These are phyloP conservation scores for Hirtodrosophila alboralis DNA, from an alignment of 2,888 invertebrate species.

Conservation along the genomic window DNA sequence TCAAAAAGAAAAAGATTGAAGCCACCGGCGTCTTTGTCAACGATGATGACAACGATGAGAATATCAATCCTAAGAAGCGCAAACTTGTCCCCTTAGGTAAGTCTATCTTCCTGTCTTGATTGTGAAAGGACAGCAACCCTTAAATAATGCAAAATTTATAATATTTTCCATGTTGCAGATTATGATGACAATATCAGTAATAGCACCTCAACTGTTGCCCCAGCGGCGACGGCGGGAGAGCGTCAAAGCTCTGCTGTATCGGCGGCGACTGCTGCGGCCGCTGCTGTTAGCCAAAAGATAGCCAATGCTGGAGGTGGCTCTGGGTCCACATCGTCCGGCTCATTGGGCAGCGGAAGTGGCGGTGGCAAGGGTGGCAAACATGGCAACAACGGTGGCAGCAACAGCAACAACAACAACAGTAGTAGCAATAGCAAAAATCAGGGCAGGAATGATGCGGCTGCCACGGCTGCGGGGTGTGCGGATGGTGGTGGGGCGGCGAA, in stretches of 20 bases:
- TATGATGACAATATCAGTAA: constrained; percentile 81
- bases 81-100: constrained; percentile 91
- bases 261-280: constrained; percentile 70
- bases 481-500: constrained; percentile 61
- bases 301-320: constrained; percentile 40
- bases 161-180: constrained; percentile 60
- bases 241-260: constrained; percentile 71
- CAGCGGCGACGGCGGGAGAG: constrained; percentile 47
- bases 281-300: constrained; percentile 73
- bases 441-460: constrained; percentile 75
- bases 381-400: constrained; percentile 21
- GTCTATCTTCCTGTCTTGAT: constrained; percentile 2
- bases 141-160: neutral
- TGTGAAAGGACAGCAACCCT: too few relatives aligned
- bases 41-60: constrained; percentile 89
- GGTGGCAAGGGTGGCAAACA: constrained; percentile 38
- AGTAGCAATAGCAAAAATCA: constrained; percentile 52
- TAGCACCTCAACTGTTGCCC: constrained; percentile 33
- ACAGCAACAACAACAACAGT: constrained; percentile 6
- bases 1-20: constrained; percentile 88
- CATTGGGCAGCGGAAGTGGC: constrained; percentile 11
- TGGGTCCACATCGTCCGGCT: constrained; percentile 38
- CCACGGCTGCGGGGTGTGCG: constrained; percentile 57
- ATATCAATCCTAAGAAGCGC: constrained; percentile 87
- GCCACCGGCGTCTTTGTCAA: constrained; percentile 94